Evolutionary conservation across 2,113 vertebrate species (phyloP), one percentile per base, ranked within the genome.

Genomic region (Rhinogobius similis): DNA sequence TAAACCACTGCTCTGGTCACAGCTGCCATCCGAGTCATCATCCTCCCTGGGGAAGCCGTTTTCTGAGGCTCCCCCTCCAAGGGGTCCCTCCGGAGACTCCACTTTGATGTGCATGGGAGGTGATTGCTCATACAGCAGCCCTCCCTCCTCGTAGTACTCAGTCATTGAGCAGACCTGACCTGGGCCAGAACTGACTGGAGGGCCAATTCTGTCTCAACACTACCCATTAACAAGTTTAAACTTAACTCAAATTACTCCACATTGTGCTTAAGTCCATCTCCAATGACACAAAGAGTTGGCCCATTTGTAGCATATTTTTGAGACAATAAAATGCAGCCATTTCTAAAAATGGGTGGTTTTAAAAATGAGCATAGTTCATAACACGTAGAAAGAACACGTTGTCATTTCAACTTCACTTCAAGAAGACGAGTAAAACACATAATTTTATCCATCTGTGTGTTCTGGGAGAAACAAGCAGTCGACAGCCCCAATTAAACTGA

Each of bases 71-170:
- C 90, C 92, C 65, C 90, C 90, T 78, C 91, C 92, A 65, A 92
- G 91, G 84, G 89, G 90, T 73, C 91, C 92, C 87, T 93, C 93
- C 26, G 93, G 93, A 81, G 93, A 94, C 92, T 94, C 93, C 89
- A 93, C 93, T 90, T 94, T 94, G 84, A 94, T 93, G 90, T 92
- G 93, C 92, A 93, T 93, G 86, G 92, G 92, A 92, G 93, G 92
- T 76, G 92, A 93, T 85, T 92, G 93, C 93, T 94, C 93, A 72
- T 93, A 93, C 84, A 94, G 92, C 92, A 93, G 86, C 82, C 93
- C 93, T 87, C 92, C 93, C 85, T 93, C 93, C 88, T 93, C 93
- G 78, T 93, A 93, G 84, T 94, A 94, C 85, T 93, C 93, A 88
- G 92, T 93, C 93, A 94, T 94, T 90, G 87, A 88, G 91, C 87